phyloP scores from a whole-genome alignment of 2,113 vertebrate species.

The Aldabrachelys gigantea region DNA sequence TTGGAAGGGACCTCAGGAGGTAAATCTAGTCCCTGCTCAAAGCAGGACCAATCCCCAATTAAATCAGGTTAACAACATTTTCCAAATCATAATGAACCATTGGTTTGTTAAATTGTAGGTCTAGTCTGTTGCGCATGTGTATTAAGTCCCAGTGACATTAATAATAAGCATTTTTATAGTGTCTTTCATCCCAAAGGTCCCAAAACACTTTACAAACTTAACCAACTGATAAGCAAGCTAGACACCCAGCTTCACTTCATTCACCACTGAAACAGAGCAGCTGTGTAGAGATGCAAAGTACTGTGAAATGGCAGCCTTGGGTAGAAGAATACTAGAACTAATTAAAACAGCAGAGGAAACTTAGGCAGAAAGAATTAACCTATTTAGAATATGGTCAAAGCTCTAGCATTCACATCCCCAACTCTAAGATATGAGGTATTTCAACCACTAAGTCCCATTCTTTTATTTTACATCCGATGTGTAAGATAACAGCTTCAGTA shows the following conservation, averaged over 20 bases:
- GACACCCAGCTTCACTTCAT: neutral
- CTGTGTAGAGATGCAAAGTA: neutral
- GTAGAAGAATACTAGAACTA: neutral
- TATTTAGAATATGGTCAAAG: neutral
- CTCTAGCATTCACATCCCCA: neutral
- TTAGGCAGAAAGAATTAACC: neutral
- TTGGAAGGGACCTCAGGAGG: too few relatives aligned
- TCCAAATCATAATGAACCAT: neutral
- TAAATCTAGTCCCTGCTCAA: too few relatives aligned
- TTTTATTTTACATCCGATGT: rapidly evolving
- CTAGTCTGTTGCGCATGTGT: rapidly evolving
- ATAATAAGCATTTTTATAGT: neutral
- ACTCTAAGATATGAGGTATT: neutral
- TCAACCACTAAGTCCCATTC: neutral
- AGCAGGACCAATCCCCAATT: too few relatives aligned
- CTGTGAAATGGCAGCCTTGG: neutral
- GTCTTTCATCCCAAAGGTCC: neutral
- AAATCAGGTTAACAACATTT: neutral
- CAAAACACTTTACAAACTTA: neutral
- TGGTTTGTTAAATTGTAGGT: neutral
- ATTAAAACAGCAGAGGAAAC: neutral
- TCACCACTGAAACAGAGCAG: neutral
- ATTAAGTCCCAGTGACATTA: neutral
- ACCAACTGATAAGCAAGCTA: neutral
- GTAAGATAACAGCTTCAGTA: rapidly evolving